Percentiles rank a stretch among this genome's conserved stretches.
Evolutionary conservation across 2,888 invertebrate genomes (phyloP).

Genomic region (Plebejus argus): DNA sequence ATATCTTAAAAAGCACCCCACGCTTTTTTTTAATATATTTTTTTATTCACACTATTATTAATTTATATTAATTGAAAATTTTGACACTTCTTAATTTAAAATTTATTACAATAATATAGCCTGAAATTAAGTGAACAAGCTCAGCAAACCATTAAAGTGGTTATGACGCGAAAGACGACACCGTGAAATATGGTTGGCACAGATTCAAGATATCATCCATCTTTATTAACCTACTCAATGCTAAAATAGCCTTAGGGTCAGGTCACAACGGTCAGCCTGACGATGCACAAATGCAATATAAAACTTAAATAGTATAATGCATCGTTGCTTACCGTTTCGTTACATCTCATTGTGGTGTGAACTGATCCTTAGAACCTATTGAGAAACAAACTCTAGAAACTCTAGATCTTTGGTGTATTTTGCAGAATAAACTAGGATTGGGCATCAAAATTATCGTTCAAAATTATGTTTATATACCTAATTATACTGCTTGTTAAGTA

Average conservation of each 20-base stretch:
- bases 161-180: conserved; percentile 17
- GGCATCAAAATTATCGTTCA: conserved; percentile 1
- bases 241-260: not conserved
- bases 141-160: not conserved
- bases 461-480: not conserved
- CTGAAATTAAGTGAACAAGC: not conserved
- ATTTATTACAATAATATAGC: too few relatives aligned
- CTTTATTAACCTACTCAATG: conserved; percentile 11
- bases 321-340: too few relatives aligned
- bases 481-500: too few relatives aligned
- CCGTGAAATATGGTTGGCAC: conserved; percentile 3
- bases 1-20: too few relatives aligned
- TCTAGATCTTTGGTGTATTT: not conserved
- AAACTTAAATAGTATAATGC: too few relatives aligned
- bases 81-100: too few relatives aligned
- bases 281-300: not conserved
- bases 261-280: not conserved
- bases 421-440: not conserved
- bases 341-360: too few relatives aligned
- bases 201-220: conserved; percentile 5
- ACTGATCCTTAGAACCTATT: too few relatives aligned
- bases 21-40: too few relatives aligned
- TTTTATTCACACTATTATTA: too few relatives aligned
- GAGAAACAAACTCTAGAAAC: not conserved
- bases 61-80: too few relatives aligned